Percentiles rank a stretch among this genome's conserved stretches.
phyloP scores from a whole-genome alignment of 2,113 vertebrate genomes.

The Pomatostomus ruficeps region DNA sequence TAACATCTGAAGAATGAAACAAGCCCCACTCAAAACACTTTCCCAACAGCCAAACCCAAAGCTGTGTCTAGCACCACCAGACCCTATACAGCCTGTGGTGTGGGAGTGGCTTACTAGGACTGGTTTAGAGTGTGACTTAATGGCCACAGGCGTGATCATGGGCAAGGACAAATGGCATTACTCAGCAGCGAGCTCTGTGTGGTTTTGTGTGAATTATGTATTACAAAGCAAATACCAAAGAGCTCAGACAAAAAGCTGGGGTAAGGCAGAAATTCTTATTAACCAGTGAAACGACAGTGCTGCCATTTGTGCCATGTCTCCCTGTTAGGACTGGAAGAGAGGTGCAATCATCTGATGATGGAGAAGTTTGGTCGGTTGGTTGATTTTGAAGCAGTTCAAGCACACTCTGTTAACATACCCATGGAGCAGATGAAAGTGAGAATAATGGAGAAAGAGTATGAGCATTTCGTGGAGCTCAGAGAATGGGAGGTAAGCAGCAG shows the following conservation, averaged over 20 bases:
- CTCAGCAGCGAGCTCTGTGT: neutral
- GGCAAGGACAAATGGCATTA: neutral
- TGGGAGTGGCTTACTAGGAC: neutral
- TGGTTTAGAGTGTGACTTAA: neutral
- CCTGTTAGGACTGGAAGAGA: conserved; percentile 76
- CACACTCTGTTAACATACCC: conserved; percentile 72
- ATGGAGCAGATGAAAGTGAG: conserved; percentile 84
- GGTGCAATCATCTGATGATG: conserved; percentile 80
- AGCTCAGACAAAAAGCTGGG: neutral
- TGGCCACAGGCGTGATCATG: neutral
- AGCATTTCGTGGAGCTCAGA: conserved; percentile 69
- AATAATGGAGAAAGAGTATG: conserved; percentile 69
- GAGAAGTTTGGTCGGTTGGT: conserved; percentile 85
- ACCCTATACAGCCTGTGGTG: neutral
- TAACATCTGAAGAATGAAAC: neutral
- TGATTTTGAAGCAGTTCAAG: conserved; percentile 85
- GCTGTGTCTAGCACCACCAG: neutral
- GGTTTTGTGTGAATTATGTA: neutral
- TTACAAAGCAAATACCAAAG: neutral
- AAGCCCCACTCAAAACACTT: neutral
- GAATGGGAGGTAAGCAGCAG: conserved; percentile 79
- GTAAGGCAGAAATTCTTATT: neutral
- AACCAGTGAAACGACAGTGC: neutral
- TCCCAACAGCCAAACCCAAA: neutral
- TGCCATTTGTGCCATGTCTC: neutral